These are phyloP conservation scores for Eutolmus rufibarbis DNA, from an alignment of 2,888 invertebrate species.

Conservation along the genomic window DNA sequence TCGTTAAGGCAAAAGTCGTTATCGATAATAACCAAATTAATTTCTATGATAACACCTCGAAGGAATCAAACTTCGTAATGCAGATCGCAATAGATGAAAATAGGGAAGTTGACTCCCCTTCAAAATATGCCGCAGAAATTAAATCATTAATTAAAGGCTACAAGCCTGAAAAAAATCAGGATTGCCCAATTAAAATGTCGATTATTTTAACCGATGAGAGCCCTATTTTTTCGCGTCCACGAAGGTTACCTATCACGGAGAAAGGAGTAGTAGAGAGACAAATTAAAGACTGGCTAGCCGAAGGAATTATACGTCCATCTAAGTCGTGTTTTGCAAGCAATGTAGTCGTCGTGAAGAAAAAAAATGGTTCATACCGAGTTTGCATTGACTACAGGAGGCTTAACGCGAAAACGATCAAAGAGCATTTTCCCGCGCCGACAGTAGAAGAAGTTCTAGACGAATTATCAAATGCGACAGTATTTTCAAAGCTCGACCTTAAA, in stretches of 20 bases:
- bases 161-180: not conserved
- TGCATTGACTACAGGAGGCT: no score
- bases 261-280: not conserved
- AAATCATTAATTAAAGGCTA: not conserved
- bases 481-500: not conserved
- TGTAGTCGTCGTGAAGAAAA: no score
- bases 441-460: not conserved
- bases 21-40: not conserved
- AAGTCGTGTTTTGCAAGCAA: no score
- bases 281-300: no score
- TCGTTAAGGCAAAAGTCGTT: not conserved
- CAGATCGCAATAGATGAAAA: not conserved
- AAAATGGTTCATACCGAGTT: no score
- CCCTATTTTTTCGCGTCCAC: not conserved
- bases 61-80: not conserved
- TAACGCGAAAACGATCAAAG: no score
- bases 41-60: not conserved
- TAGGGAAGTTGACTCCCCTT: not conserved
- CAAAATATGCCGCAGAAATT: not conserved
- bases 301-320: no score
- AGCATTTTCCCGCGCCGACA: no score
- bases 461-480: not conserved
- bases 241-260: conserved; percentile 1
- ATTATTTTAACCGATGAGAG: conserved; percentile 48
- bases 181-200: conserved; percentile 34